Conservation (phyloP, 2,113 vertebrate species). For the Anser brachyrhynchus region DNA sequence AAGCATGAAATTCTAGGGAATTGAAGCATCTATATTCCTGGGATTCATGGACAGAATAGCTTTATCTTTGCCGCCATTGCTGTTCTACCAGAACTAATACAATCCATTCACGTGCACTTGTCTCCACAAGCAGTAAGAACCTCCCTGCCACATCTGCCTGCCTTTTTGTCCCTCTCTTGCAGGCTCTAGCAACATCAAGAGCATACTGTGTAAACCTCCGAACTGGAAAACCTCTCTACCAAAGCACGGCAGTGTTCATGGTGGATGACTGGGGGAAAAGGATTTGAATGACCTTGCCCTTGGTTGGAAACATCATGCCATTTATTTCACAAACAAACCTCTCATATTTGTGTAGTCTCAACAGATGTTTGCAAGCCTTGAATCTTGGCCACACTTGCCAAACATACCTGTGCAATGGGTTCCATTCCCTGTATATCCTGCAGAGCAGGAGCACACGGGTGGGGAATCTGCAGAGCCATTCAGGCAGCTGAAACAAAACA, state of each 20-base stretch:
- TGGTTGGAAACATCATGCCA: not conserved
- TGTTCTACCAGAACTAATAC: not conserved
- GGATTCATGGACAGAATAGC: not conserved
- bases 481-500: conserved; percentile 83
- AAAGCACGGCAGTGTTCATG: not conserved
- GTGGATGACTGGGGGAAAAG: not conserved
- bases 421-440: conserved; percentile 91
- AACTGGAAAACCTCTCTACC: not conserved
- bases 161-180: not conserved
- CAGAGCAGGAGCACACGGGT: conserved; percentile 84
- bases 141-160: not conserved
- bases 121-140: not conserved
- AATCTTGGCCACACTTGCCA: not conserved
- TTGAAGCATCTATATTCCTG: not conserved
- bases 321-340: not conserved
- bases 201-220: not conserved
- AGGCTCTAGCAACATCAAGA: not conserved
- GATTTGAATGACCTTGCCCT: not conserved
- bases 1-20: not conserved
- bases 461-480: conserved; percentile 66
- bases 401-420: conserved; percentile 86
- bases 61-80: not conserved
- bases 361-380: not conserved
- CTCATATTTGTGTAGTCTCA: not conserved
- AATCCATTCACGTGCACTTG: not conserved